These are phyloP conservation scores for Polyergus mexicanus DNA, from an alignment of 1,140 invertebrate species.

Conservation along the genomic window DNA sequence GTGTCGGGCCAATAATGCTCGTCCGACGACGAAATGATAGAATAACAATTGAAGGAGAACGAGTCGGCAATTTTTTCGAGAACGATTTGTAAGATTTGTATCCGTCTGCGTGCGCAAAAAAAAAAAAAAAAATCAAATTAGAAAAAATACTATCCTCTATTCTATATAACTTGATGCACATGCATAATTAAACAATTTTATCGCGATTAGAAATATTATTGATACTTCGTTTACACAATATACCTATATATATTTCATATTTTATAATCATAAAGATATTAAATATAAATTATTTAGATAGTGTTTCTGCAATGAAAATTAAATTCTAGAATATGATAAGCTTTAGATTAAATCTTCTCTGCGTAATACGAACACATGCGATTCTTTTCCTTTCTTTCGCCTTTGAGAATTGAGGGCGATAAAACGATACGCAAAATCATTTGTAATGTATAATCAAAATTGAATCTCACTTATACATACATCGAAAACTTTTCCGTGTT, in stretches of 20 bases:
- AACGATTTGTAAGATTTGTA: constrained; percentile 13
- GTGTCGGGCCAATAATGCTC: constrained; percentile 66
- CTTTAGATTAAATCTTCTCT: not conserved
- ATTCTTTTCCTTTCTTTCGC: not conserved
- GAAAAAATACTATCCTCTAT: not conserved
- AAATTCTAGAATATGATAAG: not conserved
- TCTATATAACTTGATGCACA: not conserved
- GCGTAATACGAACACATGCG: not conserved
- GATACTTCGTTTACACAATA: too few species aligned
- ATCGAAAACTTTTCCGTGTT: not conserved
- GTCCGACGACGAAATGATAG: constrained; percentile 64
- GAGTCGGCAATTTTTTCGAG: constrained; percentile 32
- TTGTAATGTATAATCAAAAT: not conserved
- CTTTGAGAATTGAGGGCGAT: not conserved
- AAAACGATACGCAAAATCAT: not conserved
- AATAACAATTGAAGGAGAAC: constrained; percentile 43
- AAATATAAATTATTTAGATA: not conserved
- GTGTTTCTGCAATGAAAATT: not conserved
- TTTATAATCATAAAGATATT: not conserved
- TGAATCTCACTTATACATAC: not conserved
- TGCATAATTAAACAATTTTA: not conserved
- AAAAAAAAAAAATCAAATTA: constrained; percentile 11
- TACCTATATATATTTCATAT: too few species aligned
- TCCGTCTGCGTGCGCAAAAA: not conserved
- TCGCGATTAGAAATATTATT: not conserved